Evolutionary conservation across 2,113 vertebrate species (phyloP).

Genomic region (Hippoglossus stenolepis): DNA sequence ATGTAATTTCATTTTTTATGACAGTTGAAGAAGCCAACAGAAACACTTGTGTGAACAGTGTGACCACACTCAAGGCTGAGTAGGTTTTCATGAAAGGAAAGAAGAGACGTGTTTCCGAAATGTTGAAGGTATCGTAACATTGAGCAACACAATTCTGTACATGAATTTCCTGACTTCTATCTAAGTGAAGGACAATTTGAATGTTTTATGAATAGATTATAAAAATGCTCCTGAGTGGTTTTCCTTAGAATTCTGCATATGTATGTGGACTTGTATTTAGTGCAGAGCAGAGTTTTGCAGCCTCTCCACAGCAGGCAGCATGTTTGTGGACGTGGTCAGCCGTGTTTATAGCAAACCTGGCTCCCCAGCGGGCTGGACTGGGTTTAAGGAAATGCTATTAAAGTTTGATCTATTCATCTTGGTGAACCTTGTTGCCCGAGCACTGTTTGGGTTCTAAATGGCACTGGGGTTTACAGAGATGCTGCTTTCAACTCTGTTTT

Average conservation of each 20-base stretch:
- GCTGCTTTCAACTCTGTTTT: neutral
- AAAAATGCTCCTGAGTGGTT: slow-evolving; percentile 2
- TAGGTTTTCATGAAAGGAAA: slow-evolving; percentile 18
- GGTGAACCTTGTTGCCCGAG: neutral
- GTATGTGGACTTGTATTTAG: neutral
- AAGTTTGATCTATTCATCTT: neutral
- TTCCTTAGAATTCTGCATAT: slow-evolving; percentile 8
- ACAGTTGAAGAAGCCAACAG: slow-evolving; percentile 27
- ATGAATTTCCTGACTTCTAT: neutral
- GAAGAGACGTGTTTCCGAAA: neutral
- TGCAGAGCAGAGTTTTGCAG: neutral
- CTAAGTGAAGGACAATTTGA: neutral
- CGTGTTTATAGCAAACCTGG: slow-evolving; percentile 1
- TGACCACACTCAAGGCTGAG: slow-evolving; percentile 11
- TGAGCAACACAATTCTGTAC: neutral
- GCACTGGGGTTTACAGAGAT: neutral
- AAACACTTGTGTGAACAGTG: slow-evolving; percentile 25
- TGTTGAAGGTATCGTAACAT: neutral
- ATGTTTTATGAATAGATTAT: neutral
- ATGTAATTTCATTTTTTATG: slow-evolving; percentile 38
- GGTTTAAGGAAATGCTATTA: slow-evolving; percentile 1
- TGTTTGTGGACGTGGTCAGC: slow-evolving; percentile 19
- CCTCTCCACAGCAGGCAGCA: slow-evolving; percentile 17
- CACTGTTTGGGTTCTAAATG: neutral
- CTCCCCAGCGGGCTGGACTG: neutral